phyloP scores from a whole-genome alignment of 2,888 invertebrate genomes.

The Melipona beecheii region DNA sequence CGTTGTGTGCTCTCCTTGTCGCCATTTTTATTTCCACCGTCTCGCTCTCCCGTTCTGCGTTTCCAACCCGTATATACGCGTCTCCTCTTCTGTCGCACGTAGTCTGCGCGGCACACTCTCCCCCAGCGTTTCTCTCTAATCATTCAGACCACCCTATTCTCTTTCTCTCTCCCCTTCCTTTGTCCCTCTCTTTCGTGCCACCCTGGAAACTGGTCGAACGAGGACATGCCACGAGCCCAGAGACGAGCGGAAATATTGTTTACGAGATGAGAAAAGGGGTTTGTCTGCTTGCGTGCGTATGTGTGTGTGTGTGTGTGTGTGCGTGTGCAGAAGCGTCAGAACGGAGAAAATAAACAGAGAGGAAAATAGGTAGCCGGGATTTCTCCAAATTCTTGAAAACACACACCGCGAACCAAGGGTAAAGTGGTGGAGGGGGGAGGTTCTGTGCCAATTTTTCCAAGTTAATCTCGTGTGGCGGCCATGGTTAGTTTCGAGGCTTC shows the following conservation, averaged over 20 bases:
- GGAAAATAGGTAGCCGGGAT: not conserved
- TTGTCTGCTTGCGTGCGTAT: too few species aligned
- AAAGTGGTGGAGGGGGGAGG: too few species aligned
- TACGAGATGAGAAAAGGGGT: constrained; percentile 24
- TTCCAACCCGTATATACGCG: too few species aligned
- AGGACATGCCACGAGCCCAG: constrained; percentile 35
- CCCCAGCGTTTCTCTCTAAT: constrained; percentile 20
- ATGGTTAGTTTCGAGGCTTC: not conserved
- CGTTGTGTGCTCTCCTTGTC: constrained; percentile 23
- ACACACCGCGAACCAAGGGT: not conserved
- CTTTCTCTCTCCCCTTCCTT: constrained; percentile 30
- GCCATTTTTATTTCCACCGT: constrained; percentile 36
- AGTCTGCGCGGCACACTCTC: not conserved
- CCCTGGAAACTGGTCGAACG: constrained; percentile 44
- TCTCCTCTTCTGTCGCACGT: not conserved
- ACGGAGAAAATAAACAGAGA: not conserved
- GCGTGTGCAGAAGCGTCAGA: too few species aligned
- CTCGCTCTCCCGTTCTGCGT: not conserved
- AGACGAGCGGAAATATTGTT: constrained; percentile 53
- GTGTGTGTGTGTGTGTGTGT: not conserved
- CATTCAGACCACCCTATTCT: constrained; percentile 34
- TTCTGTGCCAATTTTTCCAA: not conserved
- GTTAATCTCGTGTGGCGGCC: not conserved
- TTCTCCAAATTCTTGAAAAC: constrained; percentile 23
- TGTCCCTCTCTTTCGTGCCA: constrained; percentile 38